phyloP scores from a whole-genome alignment of 2,888 invertebrate species.

The Phlogophora meticulosa region DNA sequence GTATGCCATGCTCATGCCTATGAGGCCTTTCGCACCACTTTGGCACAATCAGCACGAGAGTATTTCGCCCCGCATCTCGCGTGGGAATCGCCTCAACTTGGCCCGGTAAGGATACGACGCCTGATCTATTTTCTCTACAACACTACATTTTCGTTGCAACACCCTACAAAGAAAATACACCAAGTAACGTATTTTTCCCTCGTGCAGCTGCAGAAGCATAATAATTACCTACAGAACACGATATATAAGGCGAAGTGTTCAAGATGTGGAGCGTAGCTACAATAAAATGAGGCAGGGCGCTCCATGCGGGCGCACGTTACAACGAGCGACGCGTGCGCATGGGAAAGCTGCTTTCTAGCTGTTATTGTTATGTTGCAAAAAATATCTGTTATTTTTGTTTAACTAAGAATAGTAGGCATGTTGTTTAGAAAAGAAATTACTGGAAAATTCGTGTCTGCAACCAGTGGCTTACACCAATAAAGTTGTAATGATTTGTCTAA shows the following conservation, averaged over 20 bases:
- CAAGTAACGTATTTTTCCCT: slow-evolving; percentile 44
- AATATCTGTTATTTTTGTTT: background rate
- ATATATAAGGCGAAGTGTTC: slow-evolving; percentile 58
- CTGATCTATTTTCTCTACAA: background rate
- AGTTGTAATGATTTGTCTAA: background rate
- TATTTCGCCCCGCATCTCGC: background rate
- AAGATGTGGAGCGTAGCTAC: slow-evolving; percentile 69
- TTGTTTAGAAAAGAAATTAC: background rate
- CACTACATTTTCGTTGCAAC: background rate
- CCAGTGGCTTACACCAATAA: background rate
- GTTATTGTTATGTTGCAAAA: slow-evolving; percentile 39
- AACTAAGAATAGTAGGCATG: background rate
- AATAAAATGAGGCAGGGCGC: slow-evolving; percentile 75
- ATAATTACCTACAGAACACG: slow-evolving; percentile 39
- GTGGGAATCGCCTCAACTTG: background rate
- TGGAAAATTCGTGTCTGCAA: background rate
- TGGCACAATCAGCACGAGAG: background rate
- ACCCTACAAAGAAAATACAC: slow-evolving; percentile 10
- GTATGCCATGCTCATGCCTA: background rate
- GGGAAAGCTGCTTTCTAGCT: slow-evolving; percentile 56
- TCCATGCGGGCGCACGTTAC: slow-evolving; percentile 81
- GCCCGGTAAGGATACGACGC: background rate
- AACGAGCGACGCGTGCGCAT: slow-evolving; percentile 63
- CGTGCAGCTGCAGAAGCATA: slow-evolving; percentile 54
- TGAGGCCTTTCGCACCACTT: no score